Conservation (phyloP, 2,888 invertebrate species). For the Molorchus minor region DNA sequence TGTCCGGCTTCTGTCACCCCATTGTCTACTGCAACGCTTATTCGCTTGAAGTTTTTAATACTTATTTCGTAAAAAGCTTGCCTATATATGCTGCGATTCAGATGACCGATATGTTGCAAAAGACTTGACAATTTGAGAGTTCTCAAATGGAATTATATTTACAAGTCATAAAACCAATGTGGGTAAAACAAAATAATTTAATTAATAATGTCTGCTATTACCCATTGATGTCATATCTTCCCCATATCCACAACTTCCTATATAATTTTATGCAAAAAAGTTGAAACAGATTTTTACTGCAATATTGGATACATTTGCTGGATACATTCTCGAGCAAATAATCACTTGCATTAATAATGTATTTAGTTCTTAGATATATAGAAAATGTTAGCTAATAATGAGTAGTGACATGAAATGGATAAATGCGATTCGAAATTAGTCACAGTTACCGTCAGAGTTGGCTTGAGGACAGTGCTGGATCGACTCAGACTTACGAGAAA, state of each 20-base stretch:
- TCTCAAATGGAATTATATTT: background rate
- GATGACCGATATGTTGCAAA: too few relatives aligned
- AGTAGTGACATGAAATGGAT: conserved; percentile 26
- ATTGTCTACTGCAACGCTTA: too few relatives aligned
- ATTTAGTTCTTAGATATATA: conserved; percentile 28
- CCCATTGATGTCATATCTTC: background rate
- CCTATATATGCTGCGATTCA: too few relatives aligned
- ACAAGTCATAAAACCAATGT: background rate
- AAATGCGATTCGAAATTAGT: conserved; percentile 29
- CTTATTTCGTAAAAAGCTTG: too few relatives aligned
- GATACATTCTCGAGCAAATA: conserved; percentile 31
- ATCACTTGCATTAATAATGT: conserved; percentile 29
- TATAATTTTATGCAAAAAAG: background rate
- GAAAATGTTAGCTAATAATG: conserved; percentile 23
- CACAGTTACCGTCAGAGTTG: conserved; percentile 53
- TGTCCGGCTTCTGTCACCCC: too few relatives aligned
- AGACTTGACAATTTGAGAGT: too few relatives aligned
- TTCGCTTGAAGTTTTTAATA: too few relatives aligned
- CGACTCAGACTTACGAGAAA: conserved; percentile 69
- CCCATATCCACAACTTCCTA: background rate
- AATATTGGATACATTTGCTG: too few relatives aligned
- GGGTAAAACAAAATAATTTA: background rate
- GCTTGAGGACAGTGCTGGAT: conserved; percentile 62
- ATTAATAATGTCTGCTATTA: background rate
- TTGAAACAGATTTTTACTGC: background rate